Evolutionary conservation across 2,797 vertebrate species (phyloP), one percentile per base, ranked within the genome.

Genomic region (Semotilus atromaculatus): DNA sequence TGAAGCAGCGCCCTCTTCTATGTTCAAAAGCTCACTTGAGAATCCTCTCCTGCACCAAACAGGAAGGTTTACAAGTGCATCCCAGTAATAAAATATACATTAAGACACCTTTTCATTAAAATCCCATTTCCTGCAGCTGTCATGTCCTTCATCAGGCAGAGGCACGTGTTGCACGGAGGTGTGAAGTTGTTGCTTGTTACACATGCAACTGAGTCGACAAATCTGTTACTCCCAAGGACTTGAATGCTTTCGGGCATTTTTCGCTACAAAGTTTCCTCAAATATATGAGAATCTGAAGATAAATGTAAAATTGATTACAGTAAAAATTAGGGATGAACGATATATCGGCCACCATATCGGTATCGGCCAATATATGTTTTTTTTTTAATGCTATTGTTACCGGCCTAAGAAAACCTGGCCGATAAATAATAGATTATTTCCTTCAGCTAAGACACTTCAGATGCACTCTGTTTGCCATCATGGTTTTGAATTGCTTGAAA

Each of bases 11-110:
- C 86, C 75, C 86, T 91, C 88, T 80, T 84, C 81, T 85, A 81
- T 66, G 86, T 87, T 80, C 89, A 74, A 90, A 91, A 92, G 87
- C 91, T 82, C 91, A 86, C 88, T 89, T 48, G 43, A 71, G 43
- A 79, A 88, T 67, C 62, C 19, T 11, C 77, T 86, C 88, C 88
- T 75, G 88, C 90, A 88, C 89, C 89, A 81, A 91, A 77, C 85
- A 87, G 36, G 84, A 58, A 64, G 43, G 87, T 89, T 90, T 79
- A 67, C 88, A 84, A 89, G 87, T 84, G 75, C 58, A 45, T 86
- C 86, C 45, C 51, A 80, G 90, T 88, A 87, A 91, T 87, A 88
- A 90, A 86, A 92, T 90, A 91, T 86, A 89, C 87, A 90, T 91
- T 89, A 88, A 93, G 90, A 88, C 89, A 89, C 64, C 77, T 80